Conservation (phyloP, 1,140 invertebrate species). For the Heliconius hermathena region DNA sequence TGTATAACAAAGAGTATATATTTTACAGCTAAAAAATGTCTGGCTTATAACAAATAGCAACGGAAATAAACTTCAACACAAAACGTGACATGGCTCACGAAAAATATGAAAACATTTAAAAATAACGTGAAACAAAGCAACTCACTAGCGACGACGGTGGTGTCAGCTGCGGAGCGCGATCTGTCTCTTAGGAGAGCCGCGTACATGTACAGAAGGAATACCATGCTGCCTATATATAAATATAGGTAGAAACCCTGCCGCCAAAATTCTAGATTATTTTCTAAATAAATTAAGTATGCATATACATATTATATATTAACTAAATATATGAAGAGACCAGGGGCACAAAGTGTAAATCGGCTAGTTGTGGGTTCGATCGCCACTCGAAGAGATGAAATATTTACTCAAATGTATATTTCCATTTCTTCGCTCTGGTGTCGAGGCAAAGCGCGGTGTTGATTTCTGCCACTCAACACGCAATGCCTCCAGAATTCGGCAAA, state of each 20-base stretch:
- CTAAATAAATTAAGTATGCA: no score
- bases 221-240: conserved; percentile 94
- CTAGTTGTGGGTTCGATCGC: no score
- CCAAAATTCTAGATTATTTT: conserved; percentile 32
- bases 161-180: conserved; percentile 72
- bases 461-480: no score
- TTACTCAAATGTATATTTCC: no score
- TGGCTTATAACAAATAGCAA: background rate
- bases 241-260: conserved; percentile 92
- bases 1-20: background rate
- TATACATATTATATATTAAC: no score
- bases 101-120: conserved; percentile 13
- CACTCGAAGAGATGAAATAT: no score
- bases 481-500: no score
- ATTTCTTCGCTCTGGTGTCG: no score
- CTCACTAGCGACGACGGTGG: conserved; percentile 72
- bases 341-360: no score
- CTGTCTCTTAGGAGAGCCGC: conserved; percentile 87
- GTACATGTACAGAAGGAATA: conserved; percentile 93
- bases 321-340: no score
- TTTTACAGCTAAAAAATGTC: conserved; percentile 11
- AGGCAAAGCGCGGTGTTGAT: no score
- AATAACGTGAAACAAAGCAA: conserved; percentile 38
- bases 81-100: conserved; percentile 9
- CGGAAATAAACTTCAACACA: conserved; percentile 11